phyloP scores from a whole-genome alignment of 2,888 invertebrate species.

The Miltochrista miniata region DNA sequence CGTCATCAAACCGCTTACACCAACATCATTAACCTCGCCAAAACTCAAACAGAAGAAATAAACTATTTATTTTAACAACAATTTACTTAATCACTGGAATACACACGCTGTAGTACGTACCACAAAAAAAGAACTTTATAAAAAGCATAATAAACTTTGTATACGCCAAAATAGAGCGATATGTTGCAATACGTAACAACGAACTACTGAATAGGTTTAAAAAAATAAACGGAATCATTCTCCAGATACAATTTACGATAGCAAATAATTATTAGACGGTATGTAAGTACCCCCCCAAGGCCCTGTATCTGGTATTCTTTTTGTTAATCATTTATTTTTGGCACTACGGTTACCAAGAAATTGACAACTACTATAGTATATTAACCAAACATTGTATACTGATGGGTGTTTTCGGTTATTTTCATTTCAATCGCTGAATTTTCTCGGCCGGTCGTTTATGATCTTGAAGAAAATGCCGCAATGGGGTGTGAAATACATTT shows the following conservation, averaged over 20 bases:
- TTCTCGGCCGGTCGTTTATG: conserved; percentile 3
- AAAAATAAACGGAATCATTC: conserved; percentile 67
- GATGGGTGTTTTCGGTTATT: conserved; percentile 9
- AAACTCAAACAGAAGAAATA: conserved; percentile 17
- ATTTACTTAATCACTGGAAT: conserved; percentile 24
- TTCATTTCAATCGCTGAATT: conserved; percentile 10
- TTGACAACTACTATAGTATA: conserved; percentile 32
- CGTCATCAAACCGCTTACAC: conserved; percentile 11
- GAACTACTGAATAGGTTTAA: conserved; percentile 53
- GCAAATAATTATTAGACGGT: conserved; percentile 65
- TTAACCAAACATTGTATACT: conserved; percentile 19
- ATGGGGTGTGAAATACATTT: conserved; percentile 18
- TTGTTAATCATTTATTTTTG: conserved; percentile 41
- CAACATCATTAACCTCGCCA: conserved; percentile 19
- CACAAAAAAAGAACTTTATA: conserved; percentile 24
- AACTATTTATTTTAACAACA: conserved; percentile 33
- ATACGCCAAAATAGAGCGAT: conserved; percentile 47
- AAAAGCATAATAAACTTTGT: conserved; percentile 51
- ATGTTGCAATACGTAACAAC: conserved; percentile 27
- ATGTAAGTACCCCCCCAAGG: conserved; percentile 47
- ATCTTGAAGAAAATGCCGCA: conserved; percentile 19
- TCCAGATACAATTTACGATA: conserved; percentile 65
- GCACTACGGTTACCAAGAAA: conserved; percentile 21
- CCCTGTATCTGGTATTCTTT: conserved; percentile 36
- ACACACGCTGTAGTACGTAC: conserved; percentile 18